Evolutionary conservation across 1,140 invertebrate genomes (phyloP).

Genomic region (Diorhabda sublineata): DNA sequence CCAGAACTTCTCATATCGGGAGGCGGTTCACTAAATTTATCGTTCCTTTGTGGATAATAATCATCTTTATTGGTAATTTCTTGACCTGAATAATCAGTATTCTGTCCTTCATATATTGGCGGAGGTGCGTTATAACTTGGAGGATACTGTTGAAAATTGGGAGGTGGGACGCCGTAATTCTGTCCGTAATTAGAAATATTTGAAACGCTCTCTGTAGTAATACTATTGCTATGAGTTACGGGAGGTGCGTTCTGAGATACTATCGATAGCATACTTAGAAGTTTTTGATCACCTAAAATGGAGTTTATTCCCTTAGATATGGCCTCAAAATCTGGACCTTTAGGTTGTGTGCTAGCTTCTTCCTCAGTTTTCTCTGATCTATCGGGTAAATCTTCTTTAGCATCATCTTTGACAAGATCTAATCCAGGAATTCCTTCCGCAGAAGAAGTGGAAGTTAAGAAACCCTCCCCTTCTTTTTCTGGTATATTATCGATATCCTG

Average conservation of each 20-base stretch:
- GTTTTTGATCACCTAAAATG: conserved; percentile 58
- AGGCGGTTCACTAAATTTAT: too few species aligned
- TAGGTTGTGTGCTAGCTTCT: conserved; percentile 15
- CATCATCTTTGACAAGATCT: conserved; percentile 53
- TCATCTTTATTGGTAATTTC: too few species aligned
- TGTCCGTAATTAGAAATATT: conserved; percentile 9
- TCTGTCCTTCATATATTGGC: not conserved
- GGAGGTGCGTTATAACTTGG: conserved; percentile 11
- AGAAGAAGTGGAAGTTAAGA: conserved; percentile 30
- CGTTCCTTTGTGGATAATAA: too few species aligned
- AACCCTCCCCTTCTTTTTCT: conserved; percentile 21
- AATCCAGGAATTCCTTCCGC: conserved; percentile 57
- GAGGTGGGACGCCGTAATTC: conserved; percentile 10
- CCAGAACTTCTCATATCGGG: too few species aligned
- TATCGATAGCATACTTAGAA: conserved; percentile 56
- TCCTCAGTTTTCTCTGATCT: conserved; percentile 40
- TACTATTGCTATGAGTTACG: not conserved
- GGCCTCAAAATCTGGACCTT: conserved; percentile 51
- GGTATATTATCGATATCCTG: not conserved
- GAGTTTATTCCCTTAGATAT: conserved; percentile 57
- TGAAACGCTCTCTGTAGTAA: not conserved
- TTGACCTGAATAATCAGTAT: not conserved
- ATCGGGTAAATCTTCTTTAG: conserved; percentile 32
- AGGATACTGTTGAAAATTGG: not conserved
- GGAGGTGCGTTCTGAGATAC: conserved; percentile 42